Conservation (phyloP, 2,113 vertebrate genomes). For the Myiozetetes cayanensis region DNA sequence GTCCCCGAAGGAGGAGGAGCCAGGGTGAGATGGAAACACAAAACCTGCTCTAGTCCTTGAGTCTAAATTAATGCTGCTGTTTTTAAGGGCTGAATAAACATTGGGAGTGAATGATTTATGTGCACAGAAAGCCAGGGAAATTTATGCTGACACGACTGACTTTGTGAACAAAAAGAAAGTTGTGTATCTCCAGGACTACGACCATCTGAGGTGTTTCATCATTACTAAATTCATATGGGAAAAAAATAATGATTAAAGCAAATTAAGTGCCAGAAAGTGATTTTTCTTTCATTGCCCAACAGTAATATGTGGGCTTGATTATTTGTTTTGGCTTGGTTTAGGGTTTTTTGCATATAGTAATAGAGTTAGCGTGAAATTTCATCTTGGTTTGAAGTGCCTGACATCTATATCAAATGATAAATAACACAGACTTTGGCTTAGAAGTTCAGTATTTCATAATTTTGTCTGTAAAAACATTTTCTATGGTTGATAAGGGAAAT, state of each 20-base stretch:
- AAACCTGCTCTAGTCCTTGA: not conserved
- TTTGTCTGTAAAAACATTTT: slow-evolving; percentile 13
- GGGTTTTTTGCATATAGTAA: not conserved
- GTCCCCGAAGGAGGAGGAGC: not conserved
- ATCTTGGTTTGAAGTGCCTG: not conserved
- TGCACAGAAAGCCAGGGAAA: not conserved
- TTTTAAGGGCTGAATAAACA: not conserved
- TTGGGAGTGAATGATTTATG: not conserved
- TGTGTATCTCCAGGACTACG: not conserved
- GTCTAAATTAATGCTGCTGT: not conserved
- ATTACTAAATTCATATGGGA: not conserved
- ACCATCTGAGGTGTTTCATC: not conserved
- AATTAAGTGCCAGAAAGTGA: not conserved
- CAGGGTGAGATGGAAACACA: not conserved
- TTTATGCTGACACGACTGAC: not conserved
- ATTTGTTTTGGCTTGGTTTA: not conserved
- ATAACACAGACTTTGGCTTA: not conserved
- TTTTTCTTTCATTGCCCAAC: not conserved
- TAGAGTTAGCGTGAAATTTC: not conserved
- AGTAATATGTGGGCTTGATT: not conserved
- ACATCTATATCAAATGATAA: not conserved
- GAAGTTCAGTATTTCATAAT: not conserved
- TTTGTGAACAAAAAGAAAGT: not conserved
- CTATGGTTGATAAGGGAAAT: not conserved
- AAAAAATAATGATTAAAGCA: not conserved